Base-by-base conservation (phyloP, 2,797 vertebrate species). In the Gouania willdenowi region DNA sequence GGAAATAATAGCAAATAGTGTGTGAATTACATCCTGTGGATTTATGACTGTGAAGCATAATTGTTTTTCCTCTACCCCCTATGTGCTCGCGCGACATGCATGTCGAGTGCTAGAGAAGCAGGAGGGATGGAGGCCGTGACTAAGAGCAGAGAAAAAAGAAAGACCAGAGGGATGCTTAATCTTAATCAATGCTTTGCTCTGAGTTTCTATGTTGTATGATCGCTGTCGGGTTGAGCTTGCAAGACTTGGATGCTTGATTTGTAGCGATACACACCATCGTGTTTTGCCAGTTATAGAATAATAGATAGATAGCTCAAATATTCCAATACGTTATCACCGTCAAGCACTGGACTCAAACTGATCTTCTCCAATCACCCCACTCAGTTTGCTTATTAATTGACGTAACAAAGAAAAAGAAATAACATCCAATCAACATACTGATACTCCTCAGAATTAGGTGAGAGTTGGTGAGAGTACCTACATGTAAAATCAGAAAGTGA, bases 31-130 rank as follows among this genome's bases (percentile, higher is more conserved):
- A 28, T 81, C 73, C 50, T 59, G 46, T 81, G 75, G 75, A 80
- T 87, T 87, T 85, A 86, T 86, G 81, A 75, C 66, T 48, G 64
- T 32, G 20, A 31, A 51, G 56, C 53, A 68, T 82, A 82, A 87
- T 87, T 78, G 74, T 77, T 80, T 77, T 64, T 50, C 44, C 54
- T 48, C 52, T 11, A 44, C 58, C 57, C 44, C 30, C 61, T 18
- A 29, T 73, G 56, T 46, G 36, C 55, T 71, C 44, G 45, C 39
- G 30, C 46, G 2, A 25, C 44, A 32, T 54, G 59, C 47, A 65
- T 66, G 60, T 64, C 46, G 57, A 71, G 56, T 63, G 54, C 26
- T 9, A 7, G 40, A 54, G 51, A 26, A 21, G 43, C 27, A 58
- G 37, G 50, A 71, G 40, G 34, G 64, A 57, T 53, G 46, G 48